phyloP scores from a whole-genome alignment of 1,140 invertebrate genomes.

The Lethrus apterus region DNA sequence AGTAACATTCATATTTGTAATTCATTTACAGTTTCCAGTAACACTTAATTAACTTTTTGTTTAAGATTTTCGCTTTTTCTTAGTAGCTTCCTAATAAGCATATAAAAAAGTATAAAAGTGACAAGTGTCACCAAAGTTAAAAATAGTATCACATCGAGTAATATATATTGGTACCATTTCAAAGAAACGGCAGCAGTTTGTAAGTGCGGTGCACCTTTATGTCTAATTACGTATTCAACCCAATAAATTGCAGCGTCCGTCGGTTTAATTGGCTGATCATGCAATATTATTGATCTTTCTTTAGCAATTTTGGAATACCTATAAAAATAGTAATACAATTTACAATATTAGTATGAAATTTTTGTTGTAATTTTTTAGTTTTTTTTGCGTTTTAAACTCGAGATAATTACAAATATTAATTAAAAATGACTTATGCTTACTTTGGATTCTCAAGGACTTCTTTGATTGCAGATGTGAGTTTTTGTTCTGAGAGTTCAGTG shows the following conservation, averaged over 20 bases:
- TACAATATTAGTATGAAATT: neutral
- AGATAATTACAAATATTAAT: no score
- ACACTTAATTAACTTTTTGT: no score
- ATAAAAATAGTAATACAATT: neutral
- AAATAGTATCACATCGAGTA: conserved; percentile 45
- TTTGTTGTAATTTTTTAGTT: no score
- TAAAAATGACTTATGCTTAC: no score
- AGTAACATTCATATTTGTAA: no score
- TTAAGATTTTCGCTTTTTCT: no score
- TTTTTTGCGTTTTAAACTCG: no score
- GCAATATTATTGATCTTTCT: conserved; percentile 1
- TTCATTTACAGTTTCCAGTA: no score
- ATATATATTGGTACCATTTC: conserved; percentile 47
- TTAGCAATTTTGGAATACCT: conserved; percentile 2
- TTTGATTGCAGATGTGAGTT: conserved; percentile 24
- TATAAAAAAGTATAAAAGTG: no score
- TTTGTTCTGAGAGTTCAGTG: conserved; percentile 30
- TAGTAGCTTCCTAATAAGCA: no score
- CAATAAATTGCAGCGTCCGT: conserved; percentile 54
- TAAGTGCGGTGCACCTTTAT: conserved; percentile 54
- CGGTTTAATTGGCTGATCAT: conserved; percentile 35
- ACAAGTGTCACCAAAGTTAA: no score
- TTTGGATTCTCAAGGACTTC: conserved; percentile 31
- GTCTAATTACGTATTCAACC: conserved; percentile 57
- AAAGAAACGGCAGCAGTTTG: conserved; percentile 46